phyloP scores from a whole-genome alignment of 2,113 vertebrate genomes.

The Odobenus rosmarus region DNA sequence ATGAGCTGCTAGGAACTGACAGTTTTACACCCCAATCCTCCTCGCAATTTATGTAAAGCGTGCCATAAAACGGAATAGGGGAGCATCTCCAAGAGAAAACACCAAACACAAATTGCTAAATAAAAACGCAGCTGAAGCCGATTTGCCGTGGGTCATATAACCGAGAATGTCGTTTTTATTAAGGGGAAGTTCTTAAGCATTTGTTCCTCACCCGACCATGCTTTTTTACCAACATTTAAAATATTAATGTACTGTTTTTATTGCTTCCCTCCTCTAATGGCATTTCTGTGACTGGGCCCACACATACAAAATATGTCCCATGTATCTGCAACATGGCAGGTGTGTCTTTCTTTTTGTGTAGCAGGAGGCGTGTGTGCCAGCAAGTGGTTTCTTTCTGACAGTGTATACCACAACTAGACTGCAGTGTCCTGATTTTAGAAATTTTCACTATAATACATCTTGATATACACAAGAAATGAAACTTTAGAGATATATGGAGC shows the following conservation, averaged over 20 bases:
- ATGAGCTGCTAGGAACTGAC: slow-evolving; percentile 78
- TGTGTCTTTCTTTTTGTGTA: neutral
- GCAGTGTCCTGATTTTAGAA: neutral
- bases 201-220: slow-evolving; percentile 21
- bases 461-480: neutral
- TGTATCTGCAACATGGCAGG: neutral
- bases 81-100: slow-evolving; percentile 63
- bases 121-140: slow-evolving; percentile 76
- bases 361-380: neutral
- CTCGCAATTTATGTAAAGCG: slow-evolving; percentile 79
- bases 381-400: neutral
- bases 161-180: slow-evolving; percentile 80
- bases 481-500: slow-evolving; percentile 7
- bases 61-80: slow-evolving; percentile 78
- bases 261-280: neutral
- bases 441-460: slow-evolving; percentile 22
- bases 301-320: slow-evolving; percentile 48
- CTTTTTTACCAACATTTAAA: slow-evolving; percentile 76
- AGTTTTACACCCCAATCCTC: slow-evolving; percentile 79
- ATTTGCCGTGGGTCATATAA: slow-evolving; percentile 81
- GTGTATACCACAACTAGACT: neutral
- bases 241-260: slow-evolving; percentile 70
- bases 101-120: slow-evolving; percentile 75
- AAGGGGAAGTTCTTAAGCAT: slow-evolving; percentile 77
- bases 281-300: slow-evolving; percentile 47